Percentiles rank a stretch among this genome's conserved stretches.
Conservation (phyloP, 2,113 vertebrate genomes). For the Cololabis saira region DNA sequence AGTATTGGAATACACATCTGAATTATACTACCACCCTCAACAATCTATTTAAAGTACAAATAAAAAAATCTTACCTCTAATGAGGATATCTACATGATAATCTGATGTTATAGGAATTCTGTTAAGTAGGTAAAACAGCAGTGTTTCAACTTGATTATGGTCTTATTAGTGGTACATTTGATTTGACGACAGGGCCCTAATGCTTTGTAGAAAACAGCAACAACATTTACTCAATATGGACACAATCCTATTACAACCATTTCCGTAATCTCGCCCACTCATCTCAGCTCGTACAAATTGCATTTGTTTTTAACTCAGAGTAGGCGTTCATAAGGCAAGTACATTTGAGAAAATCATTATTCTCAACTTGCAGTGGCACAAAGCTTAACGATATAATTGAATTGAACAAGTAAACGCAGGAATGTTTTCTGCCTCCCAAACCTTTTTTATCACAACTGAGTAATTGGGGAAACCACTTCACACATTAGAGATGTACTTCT, state of each 20-base stretch:
- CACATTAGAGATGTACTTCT: conserved; percentile 47
- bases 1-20: too few species aligned
- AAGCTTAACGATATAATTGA: conserved; percentile 62
- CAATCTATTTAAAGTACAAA: too few species aligned
- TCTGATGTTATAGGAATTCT: too few species aligned
- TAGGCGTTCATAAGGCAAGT: conserved; percentile 44
- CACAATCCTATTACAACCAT: conserved; percentile 48
- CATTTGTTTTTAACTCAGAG: conserved; percentile 42
- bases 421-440: conserved; percentile 34
- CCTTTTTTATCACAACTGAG: conserved; percentile 47
- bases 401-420: conserved; percentile 48
- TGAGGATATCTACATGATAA: too few species aligned
- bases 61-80: too few species aligned
- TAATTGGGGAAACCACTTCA: conserved; percentile 49
- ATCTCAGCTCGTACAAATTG: conserved; percentile 40
- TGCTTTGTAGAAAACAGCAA: conserved; percentile 17
- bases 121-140: too few species aligned
- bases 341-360: conserved; percentile 52
- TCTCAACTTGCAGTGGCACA: conserved; percentile 46
- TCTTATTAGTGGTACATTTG: not conserved
- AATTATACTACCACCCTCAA: too few species aligned
- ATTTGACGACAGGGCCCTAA: conserved; percentile 24
- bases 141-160: too few species aligned
- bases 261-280: conserved; percentile 57
- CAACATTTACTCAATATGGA: conserved; percentile 46